A percentile compares a stretch with the other conserved stretches of the same genome.
These are phyloP conservation scores for Herminia tarsipennalis DNA, from an alignment of 2,888 invertebrate species.

Conservation along the genomic window DNA sequence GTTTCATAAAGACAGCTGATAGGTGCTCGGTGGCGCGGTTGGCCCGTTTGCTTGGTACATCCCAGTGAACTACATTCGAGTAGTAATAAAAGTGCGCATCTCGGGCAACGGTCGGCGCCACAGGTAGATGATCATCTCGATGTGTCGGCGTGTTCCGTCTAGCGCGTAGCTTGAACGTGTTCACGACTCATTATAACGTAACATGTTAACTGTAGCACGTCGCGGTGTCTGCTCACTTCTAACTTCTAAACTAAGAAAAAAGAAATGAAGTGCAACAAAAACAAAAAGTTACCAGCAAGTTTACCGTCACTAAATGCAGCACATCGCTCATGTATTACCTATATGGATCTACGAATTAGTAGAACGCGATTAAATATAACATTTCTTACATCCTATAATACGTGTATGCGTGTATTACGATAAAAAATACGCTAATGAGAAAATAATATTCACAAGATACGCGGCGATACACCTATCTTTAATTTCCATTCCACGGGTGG, in stretches of 20 bases:
- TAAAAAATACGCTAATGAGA: conserved; percentile 31
- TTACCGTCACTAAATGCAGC: conserved; percentile 7
- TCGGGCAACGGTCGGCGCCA: conserved; percentile 40
- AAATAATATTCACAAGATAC: conserved; percentile 35
- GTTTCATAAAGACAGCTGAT: background rate
- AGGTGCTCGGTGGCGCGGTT: background rate
- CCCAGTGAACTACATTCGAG: conserved; percentile 19
- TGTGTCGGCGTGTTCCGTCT: conserved; percentile 49
- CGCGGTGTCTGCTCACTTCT: conserved; percentile 51
- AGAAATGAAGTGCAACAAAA: conserved; percentile 17
- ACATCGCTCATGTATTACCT: conserved; percentile 11
- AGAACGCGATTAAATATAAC: too few species aligned
- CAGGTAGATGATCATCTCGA: conserved; percentile 48
- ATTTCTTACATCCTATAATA: too few species aligned
- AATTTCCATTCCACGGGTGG: conserved; percentile 28
- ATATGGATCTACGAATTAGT: too few species aligned
- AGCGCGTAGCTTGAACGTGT: conserved; percentile 53
- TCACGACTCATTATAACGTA: conserved; percentile 57
- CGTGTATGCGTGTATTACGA: conserved; percentile 16
- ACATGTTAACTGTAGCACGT: conserved; percentile 68
- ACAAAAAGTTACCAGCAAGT: conserved; percentile 18
- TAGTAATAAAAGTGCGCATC: conserved; percentile 16
- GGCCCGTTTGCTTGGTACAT: conserved; percentile 11
- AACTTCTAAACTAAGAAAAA: conserved; percentile 25
- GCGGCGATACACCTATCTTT: conserved; percentile 23